Evolutionary conservation across 2,797 vertebrate genomes (phyloP).

Genomic region (Sternarchorhynchus goeldii): DNA sequence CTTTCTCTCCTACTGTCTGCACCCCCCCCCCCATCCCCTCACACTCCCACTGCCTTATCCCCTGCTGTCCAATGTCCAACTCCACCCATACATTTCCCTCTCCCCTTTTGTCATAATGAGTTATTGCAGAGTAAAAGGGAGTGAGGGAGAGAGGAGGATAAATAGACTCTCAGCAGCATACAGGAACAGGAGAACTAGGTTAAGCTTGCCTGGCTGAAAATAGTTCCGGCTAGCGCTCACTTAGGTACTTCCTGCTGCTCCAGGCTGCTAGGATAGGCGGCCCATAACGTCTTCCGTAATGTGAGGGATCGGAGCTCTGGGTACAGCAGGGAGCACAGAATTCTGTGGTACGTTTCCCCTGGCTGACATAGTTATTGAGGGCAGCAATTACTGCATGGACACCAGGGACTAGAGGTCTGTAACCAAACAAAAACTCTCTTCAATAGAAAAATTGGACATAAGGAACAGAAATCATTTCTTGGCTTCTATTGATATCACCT

Average conservation of each 20-base stretch:
- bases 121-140: constrained; percentile 39
- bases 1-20: neutral
- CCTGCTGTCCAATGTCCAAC: constrained; percentile 21
- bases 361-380: constrained; percentile 46
- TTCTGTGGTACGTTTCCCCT: constrained; percentile 16
- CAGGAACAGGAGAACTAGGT: constrained; percentile 75
- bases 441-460: neutral
- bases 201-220: constrained; percentile 78
- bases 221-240: constrained; percentile 72
- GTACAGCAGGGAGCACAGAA: constrained; percentile 20
- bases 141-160: constrained; percentile 34
- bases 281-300: constrained; percentile 64
- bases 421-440: constrained; percentile 16
- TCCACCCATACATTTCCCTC: constrained; percentile 19
- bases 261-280: constrained; percentile 62
- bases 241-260: constrained; percentile 68
- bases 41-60: neutral
- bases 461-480: no score
- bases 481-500: no score
- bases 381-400: constrained; percentile 25
- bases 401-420: constrained; percentile 12
- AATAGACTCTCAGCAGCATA: constrained; percentile 55
- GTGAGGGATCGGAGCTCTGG: constrained; percentile 37
- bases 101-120: constrained; percentile 54
- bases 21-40: neutral